These are phyloP conservation scores for Haliclona indistincta DNA, from an alignment of 37 sponge, comb jelly and placozoan species.

Conservation along the genomic window DNA sequence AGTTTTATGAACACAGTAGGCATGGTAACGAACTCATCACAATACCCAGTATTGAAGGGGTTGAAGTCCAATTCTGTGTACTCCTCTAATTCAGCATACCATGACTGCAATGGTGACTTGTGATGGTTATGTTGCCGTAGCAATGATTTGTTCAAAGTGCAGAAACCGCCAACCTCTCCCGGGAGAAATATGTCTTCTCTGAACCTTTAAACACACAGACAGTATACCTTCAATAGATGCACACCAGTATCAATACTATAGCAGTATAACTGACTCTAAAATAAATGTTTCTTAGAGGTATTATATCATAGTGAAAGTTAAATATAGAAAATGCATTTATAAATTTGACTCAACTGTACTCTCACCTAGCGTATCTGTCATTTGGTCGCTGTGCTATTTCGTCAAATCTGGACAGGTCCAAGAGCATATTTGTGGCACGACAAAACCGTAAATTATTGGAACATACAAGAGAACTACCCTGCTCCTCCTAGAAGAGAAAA, in stretches of 20 bases:
- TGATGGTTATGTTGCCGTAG: slow-evolving; percentile 56
- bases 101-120: slow-evolving; percentile 82
- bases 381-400: slow-evolving; percentile 31
- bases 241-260: not conserved
- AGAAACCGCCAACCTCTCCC: slow-evolving; percentile 78
- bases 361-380: slow-evolving; percentile 32
- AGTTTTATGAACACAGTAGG: slow-evolving; percentile 75
- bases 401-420: slow-evolving; percentile 73
- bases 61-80: slow-evolving; percentile 57
- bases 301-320: no score
- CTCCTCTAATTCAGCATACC: slow-evolving; percentile 77
- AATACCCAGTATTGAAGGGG: slow-evolving; percentile 41
- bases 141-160: slow-evolving; percentile 31
- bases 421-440: slow-evolving; percentile 64
- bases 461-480: slow-evolving; percentile 62
- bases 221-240: not conserved
- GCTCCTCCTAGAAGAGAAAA: slow-evolving; percentile 47
- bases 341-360: not conserved
- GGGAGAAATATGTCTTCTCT: slow-evolving; percentile 64
- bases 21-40: slow-evolving; percentile 62
- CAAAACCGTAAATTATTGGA: slow-evolving; percentile 65
- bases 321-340: no score
- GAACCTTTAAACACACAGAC: slow-evolving; percentile 25
- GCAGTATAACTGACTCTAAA: not conserved
- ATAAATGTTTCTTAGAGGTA: no score